A percentile compares a stretch with the other conserved stretches of the same genome.
These are phyloP conservation scores for Cnemophilus loriae DNA, from an alignment of 2,113 vertebrate genomes.

Conservation along the genomic window DNA sequence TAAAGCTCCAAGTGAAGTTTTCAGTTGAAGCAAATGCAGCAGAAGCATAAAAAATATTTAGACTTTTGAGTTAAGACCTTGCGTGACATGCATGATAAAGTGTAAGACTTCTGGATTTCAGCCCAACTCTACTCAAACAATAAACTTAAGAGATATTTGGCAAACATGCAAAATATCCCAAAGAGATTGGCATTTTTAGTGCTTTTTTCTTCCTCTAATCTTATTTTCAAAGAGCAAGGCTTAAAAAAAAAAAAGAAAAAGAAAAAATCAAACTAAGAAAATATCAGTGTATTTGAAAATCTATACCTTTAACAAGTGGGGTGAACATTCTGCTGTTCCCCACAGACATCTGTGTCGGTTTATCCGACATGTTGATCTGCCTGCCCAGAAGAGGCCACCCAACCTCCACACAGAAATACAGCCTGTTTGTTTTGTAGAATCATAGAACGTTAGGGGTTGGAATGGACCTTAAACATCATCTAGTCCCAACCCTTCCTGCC, in stretches of 20 bases:
- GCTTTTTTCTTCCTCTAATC: not conserved
- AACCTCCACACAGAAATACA: not conserved
- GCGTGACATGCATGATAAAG: not conserved
- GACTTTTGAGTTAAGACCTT: not conserved
- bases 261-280: not conserved
- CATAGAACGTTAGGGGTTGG: not conserved
- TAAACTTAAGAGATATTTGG: not conserved
- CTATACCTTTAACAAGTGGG: not conserved
- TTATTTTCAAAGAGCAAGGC: not conserved
- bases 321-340: not conserved
- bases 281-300: not conserved
- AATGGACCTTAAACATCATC: not conserved
- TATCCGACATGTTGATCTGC: not conserved
- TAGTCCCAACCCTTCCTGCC: not conserved
- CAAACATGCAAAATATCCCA: not conserved
- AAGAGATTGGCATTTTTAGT: not conserved
- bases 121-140: not conserved
- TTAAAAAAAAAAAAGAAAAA: not conserved
- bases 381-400: not conserved
- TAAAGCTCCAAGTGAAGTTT: not conserved
- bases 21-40: not conserved
- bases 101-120: not conserved
- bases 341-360: not conserved
- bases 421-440: not conserved
- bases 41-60: not conserved